phyloP scores from a whole-genome alignment of 2,888 invertebrate species.

The Acrocyrtus sp. region DNA sequence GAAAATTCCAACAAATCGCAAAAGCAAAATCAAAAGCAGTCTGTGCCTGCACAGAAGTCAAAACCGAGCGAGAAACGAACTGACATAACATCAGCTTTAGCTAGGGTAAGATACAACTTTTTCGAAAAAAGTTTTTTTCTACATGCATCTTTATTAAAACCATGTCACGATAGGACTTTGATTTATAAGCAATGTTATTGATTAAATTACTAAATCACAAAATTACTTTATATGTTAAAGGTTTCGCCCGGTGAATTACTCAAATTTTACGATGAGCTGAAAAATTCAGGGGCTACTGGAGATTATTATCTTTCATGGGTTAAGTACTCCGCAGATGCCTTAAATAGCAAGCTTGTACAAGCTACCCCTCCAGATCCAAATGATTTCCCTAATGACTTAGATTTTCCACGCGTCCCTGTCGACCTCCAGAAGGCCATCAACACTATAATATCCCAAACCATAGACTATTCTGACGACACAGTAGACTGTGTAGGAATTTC shows the following conservation, averaged over 20 bases:
- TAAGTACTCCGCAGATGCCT: slow-evolving; percentile 62
- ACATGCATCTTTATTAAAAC: not conserved
- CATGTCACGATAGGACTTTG: not conserved
- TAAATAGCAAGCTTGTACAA: slow-evolving; percentile 56
- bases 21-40: slow-evolving; percentile 15
- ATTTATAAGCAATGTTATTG: too few relatives aligned
- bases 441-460: slow-evolving; percentile 56
- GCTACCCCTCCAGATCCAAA: slow-evolving; percentile 52
- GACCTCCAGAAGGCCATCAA: slow-evolving; percentile 56
- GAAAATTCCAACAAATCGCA: slow-evolving; percentile 26
- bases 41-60: slow-evolving; percentile 20
- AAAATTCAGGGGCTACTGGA: slow-evolving; percentile 54
- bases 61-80: slow-evolving; percentile 45
- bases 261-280: slow-evolving; percentile 58
- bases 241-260: slow-evolving; percentile 52
- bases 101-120: slow-evolving; percentile 44
- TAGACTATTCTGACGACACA: slow-evolving; percentile 33
- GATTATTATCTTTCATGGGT: slow-evolving; percentile 63
- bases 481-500: slow-evolving; percentile 60
- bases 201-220: too few relatives aligned
- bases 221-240: slow-evolving; percentile 26
- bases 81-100: slow-evolving; percentile 49
- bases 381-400: slow-evolving; percentile 61
- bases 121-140: too few relatives aligned
- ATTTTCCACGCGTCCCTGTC: slow-evolving; percentile 57